Conservation (phyloP, 1,140 invertebrate species). For the Grapholita molesta region DNA sequence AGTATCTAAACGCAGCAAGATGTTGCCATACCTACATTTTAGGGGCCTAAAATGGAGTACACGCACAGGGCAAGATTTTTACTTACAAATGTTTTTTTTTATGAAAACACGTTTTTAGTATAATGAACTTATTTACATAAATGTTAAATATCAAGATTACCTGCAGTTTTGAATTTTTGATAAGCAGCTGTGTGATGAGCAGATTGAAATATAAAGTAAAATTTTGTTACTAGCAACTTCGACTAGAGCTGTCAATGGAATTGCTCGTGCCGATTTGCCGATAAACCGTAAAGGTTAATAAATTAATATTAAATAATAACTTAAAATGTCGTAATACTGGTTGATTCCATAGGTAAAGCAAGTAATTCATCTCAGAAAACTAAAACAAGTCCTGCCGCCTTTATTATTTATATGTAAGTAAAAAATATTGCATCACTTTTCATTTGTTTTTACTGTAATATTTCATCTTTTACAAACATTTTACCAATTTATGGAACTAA, state of each 20-base stretch:
- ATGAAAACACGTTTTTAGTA: too few species aligned
- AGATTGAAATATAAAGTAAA: not conserved
- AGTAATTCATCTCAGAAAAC: not conserved
- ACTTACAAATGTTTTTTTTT: too few species aligned
- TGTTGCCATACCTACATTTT: not conserved
- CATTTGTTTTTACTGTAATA: constrained; percentile 37
- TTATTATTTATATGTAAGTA: constrained; percentile 38
- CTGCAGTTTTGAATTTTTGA: not conserved
- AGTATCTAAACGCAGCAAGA: not conserved
- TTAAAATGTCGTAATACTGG: not conserved
- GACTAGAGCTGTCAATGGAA: not conserved
- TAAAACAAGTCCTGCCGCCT: not conserved
- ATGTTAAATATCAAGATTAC: not conserved
- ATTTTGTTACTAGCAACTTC: not conserved
- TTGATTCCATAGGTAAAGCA: not conserved
- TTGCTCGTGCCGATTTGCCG: constrained; percentile 8
- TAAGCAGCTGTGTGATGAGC: not conserved
- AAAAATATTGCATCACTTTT: constrained; percentile 48
- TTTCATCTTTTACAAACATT: not conserved
- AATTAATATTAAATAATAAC: not conserved
- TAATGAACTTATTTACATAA: not conserved
- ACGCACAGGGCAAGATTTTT: too few species aligned
- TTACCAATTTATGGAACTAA: not conserved
- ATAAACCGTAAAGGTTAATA: not conserved
- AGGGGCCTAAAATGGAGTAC: too few species aligned